phyloP scores from a whole-genome alignment of 2,113 vertebrate genomes.

The Bubo blakistoni region DNA sequence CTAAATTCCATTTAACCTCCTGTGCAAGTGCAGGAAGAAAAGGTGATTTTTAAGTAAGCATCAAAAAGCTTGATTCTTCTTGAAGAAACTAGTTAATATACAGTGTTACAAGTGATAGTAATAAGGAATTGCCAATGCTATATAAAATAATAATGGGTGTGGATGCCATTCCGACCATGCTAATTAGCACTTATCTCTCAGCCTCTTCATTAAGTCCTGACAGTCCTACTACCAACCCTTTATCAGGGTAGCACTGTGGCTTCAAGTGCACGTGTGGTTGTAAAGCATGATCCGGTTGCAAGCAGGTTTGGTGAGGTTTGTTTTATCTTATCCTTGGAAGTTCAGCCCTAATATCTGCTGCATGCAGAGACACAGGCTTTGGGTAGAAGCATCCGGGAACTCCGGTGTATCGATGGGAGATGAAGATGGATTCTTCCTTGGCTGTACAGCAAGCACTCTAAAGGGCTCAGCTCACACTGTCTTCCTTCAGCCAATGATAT shows the following conservation, averaged over 20 bases:
- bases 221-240: not conserved
- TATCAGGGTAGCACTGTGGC: not conserved
- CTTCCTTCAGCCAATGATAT: not conserved
- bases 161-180: not conserved
- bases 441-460: not conserved
- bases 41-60: not conserved
- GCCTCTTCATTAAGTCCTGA: not conserved
- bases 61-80: not conserved
- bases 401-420: fast-evolving
- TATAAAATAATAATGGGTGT: not conserved
- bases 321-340: not conserved
- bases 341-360: not conserved
- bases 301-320: not conserved
- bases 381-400: not conserved
- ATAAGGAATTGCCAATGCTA: not conserved
- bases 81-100: not conserved
- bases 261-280: not conserved
- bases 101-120: not conserved
- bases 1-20: not conserved
- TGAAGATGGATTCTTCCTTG: not conserved
- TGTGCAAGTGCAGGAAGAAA: not conserved
- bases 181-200: not conserved
- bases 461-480: not conserved
- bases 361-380: fast-evolving
- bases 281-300: not conserved